Conservation (phyloP, 1,140 invertebrate species). For the Macrobrachium rosenbergii region DNA sequence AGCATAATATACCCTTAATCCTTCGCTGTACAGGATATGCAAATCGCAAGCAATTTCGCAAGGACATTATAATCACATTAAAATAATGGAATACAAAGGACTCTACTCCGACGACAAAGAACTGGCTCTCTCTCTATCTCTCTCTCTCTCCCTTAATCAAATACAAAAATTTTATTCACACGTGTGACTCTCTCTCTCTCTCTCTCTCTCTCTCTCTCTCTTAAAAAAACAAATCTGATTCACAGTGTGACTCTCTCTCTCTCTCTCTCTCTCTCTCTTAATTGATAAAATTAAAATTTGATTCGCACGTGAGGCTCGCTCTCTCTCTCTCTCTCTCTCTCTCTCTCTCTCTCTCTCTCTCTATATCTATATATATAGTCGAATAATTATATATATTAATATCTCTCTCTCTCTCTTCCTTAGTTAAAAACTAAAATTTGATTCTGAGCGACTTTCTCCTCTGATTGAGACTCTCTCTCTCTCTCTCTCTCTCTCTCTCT, state of each 20-base stretch:
- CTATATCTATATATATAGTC: background rate
- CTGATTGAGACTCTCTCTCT: background rate
- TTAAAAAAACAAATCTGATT: too few species aligned
- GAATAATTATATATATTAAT: too few species aligned
- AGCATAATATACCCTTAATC: too few species aligned
- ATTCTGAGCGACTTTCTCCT: background rate
- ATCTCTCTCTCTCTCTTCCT: background rate
- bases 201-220: background rate
- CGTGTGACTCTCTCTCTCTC: background rate
- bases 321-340: background rate
- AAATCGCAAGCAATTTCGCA: too few species aligned
- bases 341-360: too few species aligned
- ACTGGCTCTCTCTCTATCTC: background rate
- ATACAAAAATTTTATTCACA: background rate
- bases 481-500: background rate
- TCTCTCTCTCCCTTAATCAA: constrained; percentile 11
- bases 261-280: background rate
- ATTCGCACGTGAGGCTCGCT: too few species aligned
- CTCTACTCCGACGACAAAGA: too few species aligned
- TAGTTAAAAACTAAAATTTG: too few species aligned
- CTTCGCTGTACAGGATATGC: too few species aligned
- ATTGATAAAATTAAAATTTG: too few species aligned
- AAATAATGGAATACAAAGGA: too few species aligned
- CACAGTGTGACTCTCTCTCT: background rate
- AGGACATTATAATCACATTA: too few species aligned